Base-by-base conservation (phyloP, 2,113 vertebrate species). In the Lucifuga dentata region DNA sequence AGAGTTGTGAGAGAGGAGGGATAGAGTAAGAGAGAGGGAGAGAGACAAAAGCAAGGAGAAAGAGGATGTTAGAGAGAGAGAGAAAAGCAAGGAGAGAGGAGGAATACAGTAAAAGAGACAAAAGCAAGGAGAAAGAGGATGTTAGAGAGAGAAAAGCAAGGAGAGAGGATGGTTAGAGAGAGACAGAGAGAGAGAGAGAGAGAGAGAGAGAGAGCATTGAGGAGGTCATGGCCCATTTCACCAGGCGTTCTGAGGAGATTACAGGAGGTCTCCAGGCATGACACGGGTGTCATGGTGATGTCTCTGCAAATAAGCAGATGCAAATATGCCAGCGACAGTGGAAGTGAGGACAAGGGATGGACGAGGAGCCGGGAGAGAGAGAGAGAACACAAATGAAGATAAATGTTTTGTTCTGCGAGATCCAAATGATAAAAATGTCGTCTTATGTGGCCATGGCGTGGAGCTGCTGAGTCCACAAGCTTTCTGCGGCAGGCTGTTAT, bases 181-280 rank as follows among this genome's bases (percentile, higher is more conserved):
- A 48, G 44, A 68, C 8, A 16, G 29, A 38, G 5, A 24, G 51
- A 55, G 11, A 46, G 17, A 32, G 1, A 21, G 32, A 49, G 40
- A 21, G 13, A 5, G 26, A 60, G 24, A 49, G 40, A 21, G 13
- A 5, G 26, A 60, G 24, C 7, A 7, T 0, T 35, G 49, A 36
- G 44, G 59, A 80, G 76, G 73, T 52, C 57, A 73, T 8, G 74
- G 73, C 73, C 66, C 38, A 63, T 73, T 78, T 82, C 69, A 49
- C 60, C 56, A 39, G 20, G n/a, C 8, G 23, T 39, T 58, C 21
- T 23, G 36, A 60, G 24, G 79, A 85, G 64, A 69, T 73, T 56
- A 73, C 36, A 51, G 68, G 35, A 67, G 76, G 61, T 78, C 55
- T 73, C 23, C 15, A 16, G 46, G 64, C 50, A 58, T 44, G 60